These are phyloP conservation scores for Hemistola chrysoprasaria DNA, from an alignment of 2,888 invertebrate species.

Conservation along the genomic window DNA sequence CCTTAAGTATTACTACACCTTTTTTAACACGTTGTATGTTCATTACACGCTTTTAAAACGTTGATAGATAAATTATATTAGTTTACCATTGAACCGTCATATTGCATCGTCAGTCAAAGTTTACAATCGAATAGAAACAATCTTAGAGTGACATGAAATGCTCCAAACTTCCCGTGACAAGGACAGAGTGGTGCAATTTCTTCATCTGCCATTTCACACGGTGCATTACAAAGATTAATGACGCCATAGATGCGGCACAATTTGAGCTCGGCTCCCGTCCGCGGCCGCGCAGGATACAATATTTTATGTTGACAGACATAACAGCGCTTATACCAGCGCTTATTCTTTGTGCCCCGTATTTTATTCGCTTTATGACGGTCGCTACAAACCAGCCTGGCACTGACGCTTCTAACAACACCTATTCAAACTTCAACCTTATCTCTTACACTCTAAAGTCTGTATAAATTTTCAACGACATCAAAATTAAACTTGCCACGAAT, in stretches of 20 bases:
- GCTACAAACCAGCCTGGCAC: conserved; percentile 39
- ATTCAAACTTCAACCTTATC: conserved; percentile 42
- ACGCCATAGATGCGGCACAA: conserved; percentile 72
- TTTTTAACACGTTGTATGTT: too few relatives aligned
- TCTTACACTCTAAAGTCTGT: conserved; percentile 21
- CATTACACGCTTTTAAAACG: too few relatives aligned
- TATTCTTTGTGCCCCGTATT: conserved; percentile 82
- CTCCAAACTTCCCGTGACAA: conserved; percentile 37
- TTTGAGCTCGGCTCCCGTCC: conserved; percentile 67
- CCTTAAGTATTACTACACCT: too few relatives aligned
- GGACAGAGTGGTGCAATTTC: conserved; percentile 55
- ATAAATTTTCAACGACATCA: conserved; percentile 17
- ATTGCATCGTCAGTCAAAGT: too few relatives aligned
- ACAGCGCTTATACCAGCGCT: conserved; percentile 80
- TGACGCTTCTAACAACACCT: conserved; percentile 11
- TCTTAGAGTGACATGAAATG: conserved; percentile 14
- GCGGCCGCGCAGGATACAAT: conserved; percentile 76
- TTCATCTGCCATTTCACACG: conserved; percentile 72
- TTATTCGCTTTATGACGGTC: conserved; percentile 81
- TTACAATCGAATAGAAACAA: conserved; percentile 19
- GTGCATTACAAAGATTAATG: conserved; percentile 74
- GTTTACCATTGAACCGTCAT: too few relatives aligned
- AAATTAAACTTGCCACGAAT: conserved; percentile 42
- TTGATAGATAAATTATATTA: too few relatives aligned
- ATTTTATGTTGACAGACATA: conserved; percentile 82